These are phyloP conservation scores for Pentamera pediparva DNA, from an alignment of 53 echinoderm and acorn worm species.

Conservation along the genomic window DNA sequence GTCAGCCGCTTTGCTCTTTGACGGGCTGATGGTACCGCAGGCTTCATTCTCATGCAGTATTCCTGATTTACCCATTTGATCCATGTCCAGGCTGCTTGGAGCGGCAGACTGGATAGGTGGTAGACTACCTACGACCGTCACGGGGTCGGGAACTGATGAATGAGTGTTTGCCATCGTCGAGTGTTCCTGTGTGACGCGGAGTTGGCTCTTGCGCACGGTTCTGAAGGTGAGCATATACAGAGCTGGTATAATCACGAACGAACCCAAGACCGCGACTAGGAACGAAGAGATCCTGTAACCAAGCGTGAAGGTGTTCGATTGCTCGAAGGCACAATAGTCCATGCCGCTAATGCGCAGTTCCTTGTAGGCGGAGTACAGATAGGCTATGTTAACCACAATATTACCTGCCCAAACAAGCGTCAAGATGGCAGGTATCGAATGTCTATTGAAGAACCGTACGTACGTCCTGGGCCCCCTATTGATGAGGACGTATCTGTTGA, in stretches of 20 bases:
- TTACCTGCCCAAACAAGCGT: background rate
- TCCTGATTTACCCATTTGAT: too few relatives aligned
- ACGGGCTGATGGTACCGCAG: too few relatives aligned
- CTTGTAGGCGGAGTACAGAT: background rate
- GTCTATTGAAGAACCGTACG: background rate
- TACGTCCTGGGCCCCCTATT: background rate
- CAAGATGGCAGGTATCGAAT: background rate
- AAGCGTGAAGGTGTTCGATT: background rate
- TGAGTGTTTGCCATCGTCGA: too few relatives aligned
- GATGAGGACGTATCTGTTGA: background rate
- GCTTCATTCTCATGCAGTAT: too few relatives aligned
- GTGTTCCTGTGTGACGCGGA: background rate
- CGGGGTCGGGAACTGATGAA: too few relatives aligned
- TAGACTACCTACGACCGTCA: background rate
- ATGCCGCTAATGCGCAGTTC: background rate
- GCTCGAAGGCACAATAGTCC: background rate
- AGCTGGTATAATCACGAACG: background rate
- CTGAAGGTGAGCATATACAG: background rate
- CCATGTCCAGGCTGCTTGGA: background rate
- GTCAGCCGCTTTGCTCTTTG: too few relatives aligned
- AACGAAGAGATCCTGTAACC: background rate
- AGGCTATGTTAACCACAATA: background rate
- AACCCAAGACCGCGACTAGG: background rate
- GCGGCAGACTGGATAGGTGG: background rate
- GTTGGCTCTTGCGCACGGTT: conserved; percentile 4